These are phyloP conservation scores for Drosophila simulans DNA, from an alignment of 1,140 invertebrate species.

Conservation along the genomic window DNA sequence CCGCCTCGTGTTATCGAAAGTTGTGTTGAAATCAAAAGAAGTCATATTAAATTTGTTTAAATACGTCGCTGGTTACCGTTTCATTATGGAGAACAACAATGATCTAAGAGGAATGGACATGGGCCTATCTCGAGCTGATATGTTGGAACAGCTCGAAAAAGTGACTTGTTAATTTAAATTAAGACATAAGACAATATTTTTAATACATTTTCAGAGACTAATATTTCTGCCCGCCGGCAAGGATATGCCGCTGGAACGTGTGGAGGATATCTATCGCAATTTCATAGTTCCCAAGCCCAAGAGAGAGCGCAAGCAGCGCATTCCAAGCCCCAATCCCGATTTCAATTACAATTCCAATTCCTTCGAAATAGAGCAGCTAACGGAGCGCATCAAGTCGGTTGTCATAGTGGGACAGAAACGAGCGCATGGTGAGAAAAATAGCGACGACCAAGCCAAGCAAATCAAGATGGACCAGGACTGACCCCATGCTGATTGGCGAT, in stretches of 20 bases:
- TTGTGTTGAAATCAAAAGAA: no score
- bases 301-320: slow-evolving; percentile 42
- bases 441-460: slow-evolving; percentile 18
- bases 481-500: slow-evolving; percentile 4
- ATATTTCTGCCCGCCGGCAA: slow-evolving; percentile 13
- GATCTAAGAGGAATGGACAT: neutral
- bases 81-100: no score
- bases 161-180: neutral
- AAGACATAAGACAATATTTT: neutral
- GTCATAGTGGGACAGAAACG: slow-evolving; percentile 47
- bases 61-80: no score
- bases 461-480: slow-evolving; percentile 40
- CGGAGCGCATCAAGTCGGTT: slow-evolving; percentile 40
- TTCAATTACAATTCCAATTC: neutral
- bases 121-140: neutral
- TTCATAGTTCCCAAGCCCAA: slow-evolving; percentile 50
- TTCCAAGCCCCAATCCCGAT: neutral
- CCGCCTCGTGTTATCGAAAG: no score
- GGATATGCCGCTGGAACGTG: slow-evolving; percentile 12
- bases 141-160: slow-evolving; percentile 1
- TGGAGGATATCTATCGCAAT: slow-evolving; percentile 44
- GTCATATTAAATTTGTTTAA: no score
- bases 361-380: slow-evolving; percentile 22
- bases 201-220: neutral
- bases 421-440: neutral